Percentiles rank a stretch among this genome's conserved stretches.
Conservation (phyloP, 2,888 invertebrate genomes). For the Drosophila rellima region DNA sequence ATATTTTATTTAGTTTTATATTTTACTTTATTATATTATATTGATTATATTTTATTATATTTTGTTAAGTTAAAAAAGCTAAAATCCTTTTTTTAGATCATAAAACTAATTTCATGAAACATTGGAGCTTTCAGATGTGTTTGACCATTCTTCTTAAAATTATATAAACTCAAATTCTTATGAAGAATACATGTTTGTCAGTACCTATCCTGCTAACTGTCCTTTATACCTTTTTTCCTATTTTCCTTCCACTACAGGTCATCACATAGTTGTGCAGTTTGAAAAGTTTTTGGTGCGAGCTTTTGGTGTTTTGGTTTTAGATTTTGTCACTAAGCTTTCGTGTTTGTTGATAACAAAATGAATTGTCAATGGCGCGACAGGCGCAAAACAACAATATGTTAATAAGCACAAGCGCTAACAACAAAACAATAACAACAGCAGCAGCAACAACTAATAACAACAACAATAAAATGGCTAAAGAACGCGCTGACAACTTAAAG, state of each 20-base stretch:
- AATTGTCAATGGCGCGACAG: slow-evolving; percentile 73
- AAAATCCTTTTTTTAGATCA: no score
- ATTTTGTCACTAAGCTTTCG: slow-evolving; percentile 50
- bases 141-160: no score
- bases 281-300: slow-evolving; percentile 17
- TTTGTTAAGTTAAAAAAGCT: no score
- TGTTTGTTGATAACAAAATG: slow-evolving; percentile 67
- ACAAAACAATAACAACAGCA: slow-evolving; percentile 27
- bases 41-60: no score
- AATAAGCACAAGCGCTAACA: slow-evolving; percentile 57
- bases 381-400: slow-evolving; percentile 69
- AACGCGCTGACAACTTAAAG: slow-evolving; percentile 77
- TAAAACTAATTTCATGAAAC: no score
- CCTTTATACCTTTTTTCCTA: neutral
- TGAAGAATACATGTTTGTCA: neutral
- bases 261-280: slow-evolving; percentile 21
- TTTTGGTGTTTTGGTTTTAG: slow-evolving; percentile 47
- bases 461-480: slow-evolving; percentile 60
- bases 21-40: no score
- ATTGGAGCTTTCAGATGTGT: no score
- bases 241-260: slow-evolving; percentile 5
- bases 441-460: slow-evolving; percentile 15
- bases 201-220: neutral
- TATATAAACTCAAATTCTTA: neutral
- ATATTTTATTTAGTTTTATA: no score